Percentiles rank a stretch among this genome's conserved stretches.
Evolutionary conservation across 2,113 vertebrate genomes (phyloP).

Genomic region (Delphinus delphis): DNA sequence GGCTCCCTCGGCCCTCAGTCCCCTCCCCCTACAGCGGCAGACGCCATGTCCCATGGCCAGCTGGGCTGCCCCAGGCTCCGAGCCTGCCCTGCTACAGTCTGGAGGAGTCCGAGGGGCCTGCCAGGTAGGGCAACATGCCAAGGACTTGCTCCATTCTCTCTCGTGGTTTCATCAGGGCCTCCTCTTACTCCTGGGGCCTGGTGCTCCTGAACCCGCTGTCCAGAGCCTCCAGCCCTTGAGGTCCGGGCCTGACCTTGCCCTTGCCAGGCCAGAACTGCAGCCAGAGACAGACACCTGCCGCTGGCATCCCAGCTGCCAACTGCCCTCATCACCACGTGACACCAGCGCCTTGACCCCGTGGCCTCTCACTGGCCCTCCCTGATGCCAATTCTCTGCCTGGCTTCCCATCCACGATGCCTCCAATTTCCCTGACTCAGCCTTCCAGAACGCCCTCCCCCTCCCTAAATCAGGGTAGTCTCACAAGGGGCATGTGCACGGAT

Average conservation of each 20-base stretch:
- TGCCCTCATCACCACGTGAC: accelerated
- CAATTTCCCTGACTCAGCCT: background rate
- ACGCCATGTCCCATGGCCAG: accelerated
- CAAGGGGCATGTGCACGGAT: accelerated
- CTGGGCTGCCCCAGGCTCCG: background rate
- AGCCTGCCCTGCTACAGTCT: background rate
- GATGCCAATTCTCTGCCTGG: background rate
- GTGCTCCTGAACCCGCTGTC: accelerated
- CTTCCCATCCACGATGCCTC: background rate
- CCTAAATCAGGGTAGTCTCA: background rate
- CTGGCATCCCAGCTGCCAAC: background rate
- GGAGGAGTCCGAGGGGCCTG: background rate
- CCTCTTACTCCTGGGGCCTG: background rate
- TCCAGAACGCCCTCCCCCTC: background rate
- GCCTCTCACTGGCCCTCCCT: accelerated
- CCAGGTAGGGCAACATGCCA: background rate
- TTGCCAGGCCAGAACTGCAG: background rate
- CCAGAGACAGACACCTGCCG: background rate
- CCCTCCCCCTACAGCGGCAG: background rate
- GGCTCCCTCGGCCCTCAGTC: background rate
- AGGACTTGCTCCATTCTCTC: background rate
- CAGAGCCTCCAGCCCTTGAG: background rate
- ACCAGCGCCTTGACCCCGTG: accelerated
- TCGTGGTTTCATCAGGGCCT: background rate
- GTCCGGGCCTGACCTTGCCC: background rate